phyloP scores from a whole-genome alignment of 2,113 vertebrate species.

The Coryphaenoides rupestris region DNA sequence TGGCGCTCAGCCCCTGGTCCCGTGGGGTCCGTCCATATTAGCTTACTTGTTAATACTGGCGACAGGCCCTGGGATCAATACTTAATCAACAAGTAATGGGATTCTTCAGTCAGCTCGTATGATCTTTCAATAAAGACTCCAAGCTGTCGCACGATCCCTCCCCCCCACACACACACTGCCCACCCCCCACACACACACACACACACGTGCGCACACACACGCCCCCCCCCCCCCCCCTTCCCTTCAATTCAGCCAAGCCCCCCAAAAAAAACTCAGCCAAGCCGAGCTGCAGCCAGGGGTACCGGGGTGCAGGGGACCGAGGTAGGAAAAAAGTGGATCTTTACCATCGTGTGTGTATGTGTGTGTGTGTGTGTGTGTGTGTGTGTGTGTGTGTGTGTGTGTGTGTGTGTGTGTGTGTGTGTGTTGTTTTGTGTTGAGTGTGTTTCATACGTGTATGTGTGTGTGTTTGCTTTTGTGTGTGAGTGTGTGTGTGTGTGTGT shows the following conservation, averaged over 20 bases:
- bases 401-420: conserved; percentile 23
- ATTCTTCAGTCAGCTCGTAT: conserved; percentile 99
- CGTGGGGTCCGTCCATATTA: conserved; percentile 98
- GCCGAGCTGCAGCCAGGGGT: too few relatives aligned
- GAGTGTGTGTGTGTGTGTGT: conserved; percentile 3
- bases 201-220: conserved; percentile 3
- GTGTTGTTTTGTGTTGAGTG: too few relatives aligned
- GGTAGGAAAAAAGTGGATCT: not conserved
- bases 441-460: not conserved
- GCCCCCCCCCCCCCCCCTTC: not conserved
- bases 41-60: conserved; percentile 98
- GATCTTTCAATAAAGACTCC: conserved; percentile 99
- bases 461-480: too few relatives aligned
- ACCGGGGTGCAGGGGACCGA: not conserved
- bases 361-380: conserved; percentile 13
- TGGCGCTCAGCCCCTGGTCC: conserved; percentile 85
- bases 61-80: conserved; percentile 89
- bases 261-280: not conserved
- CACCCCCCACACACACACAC: conserved; percentile 7
- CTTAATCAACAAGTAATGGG: conserved; percentile 99
- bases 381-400: conserved; percentile 8
- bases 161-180: conserved; percentile 10
- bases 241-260: not conserved
- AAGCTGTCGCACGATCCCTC: conserved; percentile 81
- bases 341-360: conserved; percentile 1